These are phyloP conservation scores for Augochlorella aurata DNA, from an alignment of 2,888 invertebrate species.

Conservation along the genomic window DNA sequence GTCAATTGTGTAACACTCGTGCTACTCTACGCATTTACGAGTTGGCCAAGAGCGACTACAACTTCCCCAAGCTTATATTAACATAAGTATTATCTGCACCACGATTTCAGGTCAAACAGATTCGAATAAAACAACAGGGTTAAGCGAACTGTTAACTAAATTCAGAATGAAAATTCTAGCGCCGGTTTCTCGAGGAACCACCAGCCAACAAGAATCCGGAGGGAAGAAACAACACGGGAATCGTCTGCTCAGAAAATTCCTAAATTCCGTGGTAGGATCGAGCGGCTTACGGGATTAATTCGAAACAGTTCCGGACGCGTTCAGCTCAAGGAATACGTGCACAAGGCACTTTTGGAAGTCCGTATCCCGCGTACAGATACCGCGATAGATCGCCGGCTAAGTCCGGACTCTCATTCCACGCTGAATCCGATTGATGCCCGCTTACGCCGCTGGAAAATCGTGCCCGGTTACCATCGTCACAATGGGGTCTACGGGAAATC, in stretches of 20 bases:
- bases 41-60: too few relatives aligned
- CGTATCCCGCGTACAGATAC: constrained; percentile 23
- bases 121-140: too few relatives aligned
- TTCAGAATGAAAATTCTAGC: too few relatives aligned
- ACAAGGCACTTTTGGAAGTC: not conserved
- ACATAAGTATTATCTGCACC: too few relatives aligned
- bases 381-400: constrained; percentile 39
- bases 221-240: not conserved
- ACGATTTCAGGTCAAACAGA: too few relatives aligned
- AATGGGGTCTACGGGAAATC: constrained; percentile 44
- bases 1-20: too few relatives aligned
- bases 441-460: constrained; percentile 35
- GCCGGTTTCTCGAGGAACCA: too few relatives aligned
- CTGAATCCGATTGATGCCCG: constrained; percentile 42
- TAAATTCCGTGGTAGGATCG: not conserved
- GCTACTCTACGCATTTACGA: too few relatives aligned
- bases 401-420: constrained; percentile 44
- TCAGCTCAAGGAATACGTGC: constrained; percentile 13
- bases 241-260: not conserved
- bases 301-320: not conserved
- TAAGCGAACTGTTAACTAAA: too few relatives aligned
- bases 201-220: too few relatives aligned
- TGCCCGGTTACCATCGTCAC: constrained; percentile 34
- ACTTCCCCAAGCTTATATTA: too few relatives aligned
- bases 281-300: not conserved